phyloP scores from a whole-genome alignment of 1,140 invertebrate species.

The Drosophila nigrodunni region DNA sequence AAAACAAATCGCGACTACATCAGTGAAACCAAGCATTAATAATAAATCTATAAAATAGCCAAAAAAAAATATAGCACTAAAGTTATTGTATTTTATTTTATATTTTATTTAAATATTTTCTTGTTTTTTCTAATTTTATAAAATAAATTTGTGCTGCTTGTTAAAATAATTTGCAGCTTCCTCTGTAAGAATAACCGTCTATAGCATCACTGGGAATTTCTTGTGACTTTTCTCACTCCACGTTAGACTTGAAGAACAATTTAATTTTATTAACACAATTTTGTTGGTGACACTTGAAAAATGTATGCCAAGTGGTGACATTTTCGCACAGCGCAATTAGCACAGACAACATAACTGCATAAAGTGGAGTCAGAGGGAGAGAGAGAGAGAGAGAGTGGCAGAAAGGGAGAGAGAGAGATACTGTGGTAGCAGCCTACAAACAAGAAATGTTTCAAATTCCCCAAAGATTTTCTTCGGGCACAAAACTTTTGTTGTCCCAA shows the following conservation, averaged over 20 bases:
- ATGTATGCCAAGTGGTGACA: conserved; percentile 56
- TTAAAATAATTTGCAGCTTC: neutral
- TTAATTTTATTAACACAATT: conserved; percentile 60
- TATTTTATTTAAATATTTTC: too few species aligned
- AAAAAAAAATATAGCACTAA: too few species aligned
- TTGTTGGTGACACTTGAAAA: conserved; percentile 41
- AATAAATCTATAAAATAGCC: too few species aligned
- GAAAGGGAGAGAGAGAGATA: neutral
- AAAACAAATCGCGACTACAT: neutral
- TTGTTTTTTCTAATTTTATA: too few species aligned
- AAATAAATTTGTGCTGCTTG: neutral
- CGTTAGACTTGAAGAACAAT: conserved; percentile 26
- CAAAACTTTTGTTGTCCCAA: conserved; percentile 11
- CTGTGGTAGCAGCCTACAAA: conserved; percentile 8
- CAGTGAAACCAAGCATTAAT: too few species aligned
- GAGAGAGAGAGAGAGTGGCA: too few species aligned
- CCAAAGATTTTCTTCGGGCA: conserved; percentile 12
- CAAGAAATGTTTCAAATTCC: conserved; percentile 19
- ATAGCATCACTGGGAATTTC: conserved; percentile 1
- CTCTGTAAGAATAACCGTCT: neutral
- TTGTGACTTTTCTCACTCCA: neutral
- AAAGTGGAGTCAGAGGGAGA: neutral
- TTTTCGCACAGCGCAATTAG: conserved; percentile 55
- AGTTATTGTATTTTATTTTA: too few species aligned
- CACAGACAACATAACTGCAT: conserved; percentile 34